Evolutionary conservation across 2,888 invertebrate species (phyloP), one percentile per base, ranked within the genome.

Genomic region (Hedychridium roseum): DNA sequence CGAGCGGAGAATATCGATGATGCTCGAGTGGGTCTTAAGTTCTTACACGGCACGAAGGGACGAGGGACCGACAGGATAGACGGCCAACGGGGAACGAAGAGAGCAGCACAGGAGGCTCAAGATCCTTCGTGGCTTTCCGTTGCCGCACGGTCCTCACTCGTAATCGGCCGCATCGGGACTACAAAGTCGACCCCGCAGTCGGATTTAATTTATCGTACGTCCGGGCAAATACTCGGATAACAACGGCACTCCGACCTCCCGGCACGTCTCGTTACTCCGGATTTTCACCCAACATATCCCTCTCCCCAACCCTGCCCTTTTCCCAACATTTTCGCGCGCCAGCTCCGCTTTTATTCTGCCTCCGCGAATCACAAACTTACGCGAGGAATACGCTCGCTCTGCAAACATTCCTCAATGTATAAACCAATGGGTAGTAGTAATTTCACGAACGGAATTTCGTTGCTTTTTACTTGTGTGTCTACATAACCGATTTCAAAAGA

Each of bases 241-340:
- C 38, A 11, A 23, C 26, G 15, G 26, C 20, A 18, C 18, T 35
- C 20, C 26, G 27, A 23, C 26, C 26, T 17, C 38, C 11, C 14
- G 23, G 38, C 21, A 23, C 18, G 38, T 38, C 38, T 38, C 38
- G 38, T 38, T 38, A 38, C 27, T 38, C 9, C 26, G 38, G 38
- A 38, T 38, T 38, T 38, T 43, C 27, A 9, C 28, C 11, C 35
- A n/a, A n/a, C n/a, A n/a, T n/a, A n/a, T 40, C 40, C 3, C 12
- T 26, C 23, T 15, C 2, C 16, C 14, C 20, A 12, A 18, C 12
- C 11, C 23, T 14, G 18, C 12, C 11, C 23, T 15, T 31, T 41
- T 40, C 47, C 36, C 41, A 15, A 36, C 32, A 36, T 23, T 47
- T 41, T n/a, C 15, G 30, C 23, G 11, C 20, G 43, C 36, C 31